Evolutionary conservation across 2,797 vertebrate genomes (phyloP).

Genomic region (Coregonus suidteri): DNA sequence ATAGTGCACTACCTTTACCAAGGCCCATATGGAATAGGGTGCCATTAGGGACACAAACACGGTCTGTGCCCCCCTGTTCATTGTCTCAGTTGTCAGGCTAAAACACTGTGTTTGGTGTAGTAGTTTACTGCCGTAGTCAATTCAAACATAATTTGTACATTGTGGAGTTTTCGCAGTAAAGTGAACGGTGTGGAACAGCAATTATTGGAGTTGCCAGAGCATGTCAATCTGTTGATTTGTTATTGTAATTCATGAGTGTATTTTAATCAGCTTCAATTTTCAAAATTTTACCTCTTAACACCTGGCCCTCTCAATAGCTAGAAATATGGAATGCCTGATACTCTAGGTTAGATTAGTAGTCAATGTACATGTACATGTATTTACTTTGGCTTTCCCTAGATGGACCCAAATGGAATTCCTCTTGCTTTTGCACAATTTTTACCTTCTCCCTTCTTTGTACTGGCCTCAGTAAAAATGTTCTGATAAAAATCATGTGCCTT

Average conservation of each 20-base stretch:
- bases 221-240: not conserved
- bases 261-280: not conserved
- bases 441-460: too few relatives aligned
- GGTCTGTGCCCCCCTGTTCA: not conserved
- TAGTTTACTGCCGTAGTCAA: not conserved
- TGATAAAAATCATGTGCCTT: not conserved
- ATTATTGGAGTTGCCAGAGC: not conserved
- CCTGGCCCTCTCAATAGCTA: too few relatives aligned
- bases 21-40: not conserved
- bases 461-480: not conserved
- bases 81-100: not conserved
- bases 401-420: not conserved
- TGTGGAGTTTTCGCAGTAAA: not conserved
- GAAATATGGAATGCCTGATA: too few relatives aligned
- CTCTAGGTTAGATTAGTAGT: too few relatives aligned
- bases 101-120: slow-evolving; percentile 1
- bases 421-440: not conserved
- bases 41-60: not conserved
- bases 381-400: not conserved
- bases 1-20: not conserved
- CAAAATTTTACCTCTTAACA: not conserved
- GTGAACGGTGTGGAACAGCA: not conserved
- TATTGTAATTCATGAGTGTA: not conserved
- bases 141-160: not conserved
- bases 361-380: too few relatives aligned